These are phyloP conservation scores for Pelecanus crispus DNA, from an alignment of 2,113 vertebrate species.

Conservation along the genomic window DNA sequence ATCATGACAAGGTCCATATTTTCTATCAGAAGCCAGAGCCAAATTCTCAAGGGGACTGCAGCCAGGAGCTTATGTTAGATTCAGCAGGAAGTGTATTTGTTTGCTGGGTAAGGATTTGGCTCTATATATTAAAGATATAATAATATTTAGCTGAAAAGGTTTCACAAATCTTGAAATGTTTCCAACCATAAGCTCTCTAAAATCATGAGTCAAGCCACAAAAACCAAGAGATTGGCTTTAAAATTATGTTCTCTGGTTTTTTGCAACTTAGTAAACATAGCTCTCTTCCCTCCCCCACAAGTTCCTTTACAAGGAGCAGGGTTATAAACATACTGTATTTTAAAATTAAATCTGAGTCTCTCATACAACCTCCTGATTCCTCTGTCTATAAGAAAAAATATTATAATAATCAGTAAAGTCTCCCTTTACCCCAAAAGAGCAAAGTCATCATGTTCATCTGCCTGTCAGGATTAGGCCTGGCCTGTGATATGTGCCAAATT, in stretches of 20 bases:
- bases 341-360: not conserved
- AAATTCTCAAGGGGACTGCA: not conserved
- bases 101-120: slow-evolving; percentile 26
- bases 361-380: not conserved
- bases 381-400: not conserved
- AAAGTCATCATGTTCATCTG: not conserved
- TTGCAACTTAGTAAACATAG: not conserved
- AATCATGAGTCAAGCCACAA: slow-evolving; percentile 6
- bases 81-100: not conserved
- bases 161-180: slow-evolving; percentile 30
- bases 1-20: not conserved
- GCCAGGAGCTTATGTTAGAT: slow-evolving; percentile 26
- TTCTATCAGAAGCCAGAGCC: not conserved
- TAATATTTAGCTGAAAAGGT: slow-evolving; percentile 42
- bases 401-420: not conserved
- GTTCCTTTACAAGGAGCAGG: not conserved
- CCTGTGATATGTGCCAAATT: not conserved
- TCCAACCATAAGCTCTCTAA: slow-evolving; percentile 15
- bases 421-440: not conserved
- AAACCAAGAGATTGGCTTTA: not conserved
- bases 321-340: not conserved
- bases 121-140: slow-evolving; percentile 24
- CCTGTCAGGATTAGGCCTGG: not conserved
- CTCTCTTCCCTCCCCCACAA: not conserved
- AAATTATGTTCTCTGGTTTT: not conserved